Evolutionary conservation across 2,888 invertebrate genomes (phyloP).

Genomic region (Ectemnius cavifrons): DNA sequence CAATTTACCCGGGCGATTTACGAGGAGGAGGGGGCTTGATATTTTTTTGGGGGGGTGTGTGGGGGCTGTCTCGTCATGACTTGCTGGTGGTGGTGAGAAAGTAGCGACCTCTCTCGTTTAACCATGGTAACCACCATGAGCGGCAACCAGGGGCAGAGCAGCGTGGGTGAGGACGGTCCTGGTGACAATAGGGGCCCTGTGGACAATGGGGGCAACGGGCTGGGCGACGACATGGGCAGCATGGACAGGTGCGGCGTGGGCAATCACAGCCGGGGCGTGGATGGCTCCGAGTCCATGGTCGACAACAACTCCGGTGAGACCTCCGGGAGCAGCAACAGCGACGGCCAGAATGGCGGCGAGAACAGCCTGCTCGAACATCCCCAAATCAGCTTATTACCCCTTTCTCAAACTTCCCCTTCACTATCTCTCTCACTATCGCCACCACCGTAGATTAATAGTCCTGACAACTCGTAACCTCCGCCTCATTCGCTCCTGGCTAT

Average conservation of each 20-base stretch:
- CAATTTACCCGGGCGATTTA: conserved; percentile 39
- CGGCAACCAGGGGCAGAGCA: conserved; percentile 52
- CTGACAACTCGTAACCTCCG: too few species aligned
- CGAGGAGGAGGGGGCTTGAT: conserved; percentile 29
- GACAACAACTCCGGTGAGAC: conserved; percentile 76
- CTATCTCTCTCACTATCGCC: conserved; percentile 4
- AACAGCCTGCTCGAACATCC: conserved; percentile 67
- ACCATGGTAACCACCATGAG: conserved; percentile 57
- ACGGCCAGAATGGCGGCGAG: conserved; percentile 76
- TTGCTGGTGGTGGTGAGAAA: conserved; percentile 49
- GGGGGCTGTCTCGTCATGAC: conserved; percentile 56
- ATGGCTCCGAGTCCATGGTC: conserved; percentile 71
- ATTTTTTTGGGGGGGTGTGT: conserved; percentile 30
- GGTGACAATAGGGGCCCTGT: conserved; percentile 75
- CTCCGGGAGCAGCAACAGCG: conserved; percentile 80
- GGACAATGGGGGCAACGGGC: conserved; percentile 75
- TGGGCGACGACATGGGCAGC: conserved; percentile 72
- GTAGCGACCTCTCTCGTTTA: conserved; percentile 42
- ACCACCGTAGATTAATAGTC: too few species aligned
- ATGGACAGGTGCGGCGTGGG: conserved; percentile 64
- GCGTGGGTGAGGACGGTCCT: conserved; percentile 68
- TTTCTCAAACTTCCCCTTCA: not conserved
- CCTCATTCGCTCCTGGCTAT: too few species aligned
- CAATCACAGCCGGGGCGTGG: conserved; percentile 70
- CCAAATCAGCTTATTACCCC: conserved; percentile 22